Base-by-base conservation (phyloP, 1,140 invertebrate species). In the Chlorops oryzae region DNA sequence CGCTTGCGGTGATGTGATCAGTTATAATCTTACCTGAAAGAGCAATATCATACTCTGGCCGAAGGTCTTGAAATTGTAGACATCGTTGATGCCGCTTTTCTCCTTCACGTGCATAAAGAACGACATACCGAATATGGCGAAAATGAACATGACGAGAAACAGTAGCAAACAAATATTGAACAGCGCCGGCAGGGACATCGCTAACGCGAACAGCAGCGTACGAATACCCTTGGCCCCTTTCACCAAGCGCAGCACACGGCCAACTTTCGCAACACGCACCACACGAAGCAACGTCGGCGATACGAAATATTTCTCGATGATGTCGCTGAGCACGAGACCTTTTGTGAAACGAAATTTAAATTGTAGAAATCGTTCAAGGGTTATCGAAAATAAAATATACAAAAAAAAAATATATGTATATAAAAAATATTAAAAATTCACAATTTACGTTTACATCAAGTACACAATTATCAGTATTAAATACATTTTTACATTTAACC, bases 41-140 rank as follows among this genome's bases (percentile, higher is more conserved):
- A 98, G 82, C 62, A 97, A 77, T 70, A 98, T 97, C 85, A 98
- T 95, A 65, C 93, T 96, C 77, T 95, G 88, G 61, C 90, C 88
- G 73, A 98, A 98, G n/a, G 95, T 98, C 74, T 94, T 90, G 75
- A 98, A 98, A 75, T 98, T 98, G 78, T 96, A 98, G 43, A 94
- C 91, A 71, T 96, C 92, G 69, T 97, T 94, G 50, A 98, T 79
- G 39, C 93, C 94, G 60, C 87, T 90, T 65, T 89, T 88, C 66
- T 90, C 82, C 73, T 93, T 94, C 47, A 97, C 93, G 75, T 95
- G 87, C 92, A 95, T 96, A 77, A 98, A 98, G 80, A 98, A 98
- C 39, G 92, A 96, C 95, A 98, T 98, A 52, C 96, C 95, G 74
- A 98, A 97, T 66, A 96, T 97, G 60, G 94, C 93, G 74, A 97